phyloP scores from a whole-genome alignment of 64 coral and sea anemone species.

The Actinia tenebrosa region DNA sequence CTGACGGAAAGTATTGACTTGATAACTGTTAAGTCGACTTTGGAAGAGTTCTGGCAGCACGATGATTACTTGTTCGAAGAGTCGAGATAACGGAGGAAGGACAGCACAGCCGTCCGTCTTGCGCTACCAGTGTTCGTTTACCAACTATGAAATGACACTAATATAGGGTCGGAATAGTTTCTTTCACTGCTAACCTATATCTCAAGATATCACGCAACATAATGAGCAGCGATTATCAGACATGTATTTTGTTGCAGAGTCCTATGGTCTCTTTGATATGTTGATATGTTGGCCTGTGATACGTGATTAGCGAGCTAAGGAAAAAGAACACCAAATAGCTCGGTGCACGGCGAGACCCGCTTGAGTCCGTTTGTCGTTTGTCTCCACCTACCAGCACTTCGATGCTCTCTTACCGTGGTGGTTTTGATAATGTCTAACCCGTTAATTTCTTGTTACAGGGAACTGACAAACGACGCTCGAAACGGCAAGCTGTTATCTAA shows the following conservation, averaged over 20 bases:
- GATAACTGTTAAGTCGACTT: slow-evolving; percentile 20
- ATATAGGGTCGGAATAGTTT: slow-evolving; percentile 44
- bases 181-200: slow-evolving; percentile 32
- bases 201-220: slow-evolving; percentile 42
- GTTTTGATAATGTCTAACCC: slow-evolving; percentile 43
- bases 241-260: slow-evolving; percentile 65
- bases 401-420: slow-evolving; percentile 12
- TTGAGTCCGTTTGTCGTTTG: background rate
- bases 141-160: slow-evolving; percentile 57
- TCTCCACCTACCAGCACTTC: slow-evolving; percentile 18
- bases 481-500: slow-evolving; percentile 72
- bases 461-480: slow-evolving; percentile 78
- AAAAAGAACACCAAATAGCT: background rate
- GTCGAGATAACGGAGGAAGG: slow-evolving; percentile 22
- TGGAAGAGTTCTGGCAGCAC: slow-evolving; percentile 3
- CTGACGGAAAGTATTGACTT: slow-evolving; percentile 1
- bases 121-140: slow-evolving; percentile 16
- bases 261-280: background rate
- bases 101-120: slow-evolving; percentile 1
- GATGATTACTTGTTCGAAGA: slow-evolving; percentile 15
- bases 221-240: slow-evolving; percentile 59
- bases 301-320: slow-evolving; percentile 16
- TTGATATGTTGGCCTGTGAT: slow-evolving; percentile 70
- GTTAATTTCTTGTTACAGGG: slow-evolving; percentile 46
- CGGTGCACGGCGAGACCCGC: background rate